Evolutionary conservation across 2,113 vertebrate genomes (phyloP).

Genomic region (Clarias batrachus): DNA sequence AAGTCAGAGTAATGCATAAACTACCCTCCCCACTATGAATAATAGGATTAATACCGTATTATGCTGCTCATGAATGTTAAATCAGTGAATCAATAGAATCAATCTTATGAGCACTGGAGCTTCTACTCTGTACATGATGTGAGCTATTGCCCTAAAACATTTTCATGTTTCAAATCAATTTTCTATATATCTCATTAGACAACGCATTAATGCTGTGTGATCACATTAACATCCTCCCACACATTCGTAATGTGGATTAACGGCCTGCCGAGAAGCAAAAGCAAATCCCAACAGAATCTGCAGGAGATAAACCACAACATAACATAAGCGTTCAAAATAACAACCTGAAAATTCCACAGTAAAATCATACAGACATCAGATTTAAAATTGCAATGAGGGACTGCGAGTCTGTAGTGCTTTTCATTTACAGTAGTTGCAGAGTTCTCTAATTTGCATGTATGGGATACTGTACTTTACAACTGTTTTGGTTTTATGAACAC

Average conservation of each 20-base stretch:
- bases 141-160: neutral
- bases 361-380: neutral
- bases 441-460: neutral
- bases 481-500: neutral
- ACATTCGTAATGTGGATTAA: slow-evolving; percentile 40
- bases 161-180: slow-evolving; percentile 31
- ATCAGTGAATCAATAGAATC: neutral
- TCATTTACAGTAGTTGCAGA: neutral
- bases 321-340: neutral
- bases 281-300: neutral
- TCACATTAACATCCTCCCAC: slow-evolving; percentile 39
- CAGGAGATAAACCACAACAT: neutral
- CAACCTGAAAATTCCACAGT: neutral
- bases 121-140: slow-evolving; percentile 1
- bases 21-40: neutral
- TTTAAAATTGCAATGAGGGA: neutral
- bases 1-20: neutral
- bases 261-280: slow-evolving; percentile 7
- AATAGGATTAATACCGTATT: neutral
- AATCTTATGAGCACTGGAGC: neutral
- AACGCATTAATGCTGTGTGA: slow-evolving; percentile 16
- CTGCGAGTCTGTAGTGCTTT: neutral
- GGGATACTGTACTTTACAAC: neutral
- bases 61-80: neutral
- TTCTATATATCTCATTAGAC: slow-evolving; percentile 8